Evolutionary conservation across 2,888 invertebrate species (phyloP).

Genomic region (Trachelus stipa): DNA sequence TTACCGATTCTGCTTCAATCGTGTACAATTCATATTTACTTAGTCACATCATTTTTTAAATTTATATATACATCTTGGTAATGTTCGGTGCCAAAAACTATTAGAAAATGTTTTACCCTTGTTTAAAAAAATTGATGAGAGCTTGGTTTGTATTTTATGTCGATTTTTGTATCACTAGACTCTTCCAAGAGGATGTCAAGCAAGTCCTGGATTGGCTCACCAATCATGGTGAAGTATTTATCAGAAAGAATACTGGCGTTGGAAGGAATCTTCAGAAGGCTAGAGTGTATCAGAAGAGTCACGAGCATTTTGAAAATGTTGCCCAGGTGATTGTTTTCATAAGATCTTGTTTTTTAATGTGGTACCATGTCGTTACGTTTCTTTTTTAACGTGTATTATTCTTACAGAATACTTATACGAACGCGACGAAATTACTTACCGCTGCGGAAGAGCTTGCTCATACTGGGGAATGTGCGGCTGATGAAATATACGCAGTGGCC

Average conservation of each 20-base stretch:
- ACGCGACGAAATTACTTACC: constrained; percentile 95
- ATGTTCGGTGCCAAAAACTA: not conserved
- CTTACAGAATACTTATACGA: constrained; percentile 94
- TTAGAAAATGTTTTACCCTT: not conserved
- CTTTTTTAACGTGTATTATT: constrained; percentile 17
- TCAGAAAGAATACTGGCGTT: constrained; percentile 96
- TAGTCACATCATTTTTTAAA: not conserved
- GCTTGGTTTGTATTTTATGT: not conserved
- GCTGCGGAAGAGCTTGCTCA: constrained; percentile 96
- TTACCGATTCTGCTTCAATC: not conserved
- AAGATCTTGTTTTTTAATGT: not conserved
- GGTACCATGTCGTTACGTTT: not conserved
- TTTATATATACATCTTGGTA: not conserved
- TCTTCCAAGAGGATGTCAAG: constrained; percentile 98
- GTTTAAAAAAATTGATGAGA: not conserved
- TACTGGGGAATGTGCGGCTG: constrained; percentile 96
- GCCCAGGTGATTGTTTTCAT: constrained; percentile 78
- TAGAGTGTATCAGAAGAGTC: constrained; percentile 95
- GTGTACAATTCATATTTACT: not conserved
- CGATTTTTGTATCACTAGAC: constrained; percentile 57
- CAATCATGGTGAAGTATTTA: constrained; percentile 97
- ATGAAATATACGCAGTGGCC: constrained; percentile 95
- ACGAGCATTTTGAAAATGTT: constrained; percentile 98
- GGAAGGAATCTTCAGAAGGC: constrained; percentile 96
- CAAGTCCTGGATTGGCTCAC: constrained; percentile 98